Percentiles rank a stretch among this genome's conserved stretches.
phyloP scores from a whole-genome alignment of 2,888 invertebrate species.

The Mimachlamys varia region DNA sequence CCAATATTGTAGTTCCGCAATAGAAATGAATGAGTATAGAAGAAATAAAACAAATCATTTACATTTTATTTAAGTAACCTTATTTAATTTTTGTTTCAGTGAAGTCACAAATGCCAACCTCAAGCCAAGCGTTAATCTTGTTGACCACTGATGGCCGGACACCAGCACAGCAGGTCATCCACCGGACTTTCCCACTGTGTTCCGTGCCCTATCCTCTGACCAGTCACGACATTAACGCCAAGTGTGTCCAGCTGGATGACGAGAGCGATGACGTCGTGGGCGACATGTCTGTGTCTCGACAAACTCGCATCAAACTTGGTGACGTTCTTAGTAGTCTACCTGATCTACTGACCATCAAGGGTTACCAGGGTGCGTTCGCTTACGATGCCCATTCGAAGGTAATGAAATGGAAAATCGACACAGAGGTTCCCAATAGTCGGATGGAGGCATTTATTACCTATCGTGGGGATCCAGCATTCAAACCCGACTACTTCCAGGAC shows the following conservation, averaged over 20 bases:
- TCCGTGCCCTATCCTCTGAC: constrained; percentile 49
- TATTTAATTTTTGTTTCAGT: not conserved
- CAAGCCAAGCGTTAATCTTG: constrained; percentile 67
- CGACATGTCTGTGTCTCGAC: constrained; percentile 19
- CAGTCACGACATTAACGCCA: constrained; percentile 44
- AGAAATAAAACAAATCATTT: too few relatives aligned
- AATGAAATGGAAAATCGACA: constrained; percentile 49
- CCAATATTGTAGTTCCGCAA: too few relatives aligned
- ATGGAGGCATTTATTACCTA: constrained; percentile 17
- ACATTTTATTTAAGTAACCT: too few relatives aligned
- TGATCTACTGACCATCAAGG: constrained; percentile 43
- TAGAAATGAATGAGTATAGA: too few relatives aligned
- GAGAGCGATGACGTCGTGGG: constrained; percentile 40
- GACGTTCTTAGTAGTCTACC: constrained; percentile 40
- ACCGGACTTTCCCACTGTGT: constrained; percentile 45
- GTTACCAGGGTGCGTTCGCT: constrained; percentile 47
- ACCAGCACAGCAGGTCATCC: constrained; percentile 43
- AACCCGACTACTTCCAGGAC: constrained; percentile 17
- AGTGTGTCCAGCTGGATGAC: constrained; percentile 42
- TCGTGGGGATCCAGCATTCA: constrained; percentile 10
- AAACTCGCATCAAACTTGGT: constrained; percentile 39
- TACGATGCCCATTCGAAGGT: constrained; percentile 48
- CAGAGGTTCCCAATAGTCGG: constrained; percentile 37
- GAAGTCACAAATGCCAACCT: constrained; percentile 63
- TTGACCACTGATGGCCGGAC: constrained; percentile 56